phyloP scores from a whole-genome alignment of 1,140 invertebrate species.

The Aphidius gifuensis region DNA sequence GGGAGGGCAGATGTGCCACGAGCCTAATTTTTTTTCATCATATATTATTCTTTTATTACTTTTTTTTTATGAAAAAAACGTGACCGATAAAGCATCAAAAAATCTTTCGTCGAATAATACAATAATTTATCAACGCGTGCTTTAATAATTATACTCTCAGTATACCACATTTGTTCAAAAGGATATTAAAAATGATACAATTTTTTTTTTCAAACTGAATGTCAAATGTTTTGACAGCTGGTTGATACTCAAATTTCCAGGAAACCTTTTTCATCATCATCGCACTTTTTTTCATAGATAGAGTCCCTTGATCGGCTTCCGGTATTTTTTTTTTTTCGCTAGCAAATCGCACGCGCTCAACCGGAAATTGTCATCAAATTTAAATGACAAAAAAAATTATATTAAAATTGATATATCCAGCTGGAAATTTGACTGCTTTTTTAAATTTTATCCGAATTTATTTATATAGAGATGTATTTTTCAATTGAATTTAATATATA shows the following conservation, averaged over 20 bases:
- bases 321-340: slow-evolving; percentile 1
- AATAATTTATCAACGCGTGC: too few species aligned
- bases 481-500: too few species aligned
- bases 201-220: too few species aligned
- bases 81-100: neutral
- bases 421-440: too few species aligned
- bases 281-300: slow-evolving; percentile 12
- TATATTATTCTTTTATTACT: neutral
- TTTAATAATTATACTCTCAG: too few species aligned
- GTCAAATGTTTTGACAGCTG: slow-evolving; percentile 13
- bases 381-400: too few species aligned
- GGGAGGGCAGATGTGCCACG: slow-evolving; percentile 5
- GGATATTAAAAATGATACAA: too few species aligned
- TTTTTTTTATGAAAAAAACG: neutral
- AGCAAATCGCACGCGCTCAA: neutral
- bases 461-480: too few species aligned
- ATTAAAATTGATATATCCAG: too few species aligned
- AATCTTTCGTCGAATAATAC: too few species aligned
- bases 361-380: neutral
- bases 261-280: slow-evolving; percentile 13
- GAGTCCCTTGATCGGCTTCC: slow-evolving; percentile 7
- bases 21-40: neutral
- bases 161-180: too few species aligned
- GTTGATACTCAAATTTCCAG: slow-evolving; percentile 11
- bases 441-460: too few species aligned